Percentiles rank a stretch among this genome's conserved stretches.
These are phyloP conservation scores for Acanthornis magna DNA, from an alignment of 2,797 vertebrate genomes.

Conservation along the genomic window DNA sequence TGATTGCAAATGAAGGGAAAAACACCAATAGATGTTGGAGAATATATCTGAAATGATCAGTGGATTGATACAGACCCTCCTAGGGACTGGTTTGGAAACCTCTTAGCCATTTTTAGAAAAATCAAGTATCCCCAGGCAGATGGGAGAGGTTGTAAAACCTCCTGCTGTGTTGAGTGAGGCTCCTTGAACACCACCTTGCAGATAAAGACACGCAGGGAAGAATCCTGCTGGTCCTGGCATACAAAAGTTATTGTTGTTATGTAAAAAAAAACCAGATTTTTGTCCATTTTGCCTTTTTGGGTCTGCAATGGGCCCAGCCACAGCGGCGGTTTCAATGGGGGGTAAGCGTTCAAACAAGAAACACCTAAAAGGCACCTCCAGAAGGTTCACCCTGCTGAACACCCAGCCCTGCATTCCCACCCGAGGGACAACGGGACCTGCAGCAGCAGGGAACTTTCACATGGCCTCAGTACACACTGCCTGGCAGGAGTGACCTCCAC, in stretches of 20 bases:
- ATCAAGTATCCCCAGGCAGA: background rate
- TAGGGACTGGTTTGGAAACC: background rate
- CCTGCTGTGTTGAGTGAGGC: background rate
- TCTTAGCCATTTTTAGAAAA: background rate
- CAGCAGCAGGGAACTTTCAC: slow-evolving; percentile 2
- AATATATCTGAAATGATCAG: background rate
- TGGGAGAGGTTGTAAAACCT: background rate
- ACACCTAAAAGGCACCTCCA: background rate
- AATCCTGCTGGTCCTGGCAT: background rate
- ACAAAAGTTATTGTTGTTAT: background rate
- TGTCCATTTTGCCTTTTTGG: background rate
- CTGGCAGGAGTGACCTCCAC: background rate
- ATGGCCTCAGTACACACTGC: background rate
- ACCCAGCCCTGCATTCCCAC: background rate
- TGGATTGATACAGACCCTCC: background rate
- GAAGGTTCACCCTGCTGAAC: background rate
- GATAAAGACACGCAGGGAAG: background rate
- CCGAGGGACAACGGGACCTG: background rate
- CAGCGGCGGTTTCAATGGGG: background rate
- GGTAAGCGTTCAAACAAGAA: background rate
- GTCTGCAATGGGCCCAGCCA: background rate
- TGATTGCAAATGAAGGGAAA: background rate
- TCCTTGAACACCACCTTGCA: background rate
- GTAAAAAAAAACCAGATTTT: background rate
- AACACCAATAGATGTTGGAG: background rate